These are phyloP conservation scores for Armadillidium nasatum DNA, from an alignment of 1,140 invertebrate genomes.

Conservation along the genomic window DNA sequence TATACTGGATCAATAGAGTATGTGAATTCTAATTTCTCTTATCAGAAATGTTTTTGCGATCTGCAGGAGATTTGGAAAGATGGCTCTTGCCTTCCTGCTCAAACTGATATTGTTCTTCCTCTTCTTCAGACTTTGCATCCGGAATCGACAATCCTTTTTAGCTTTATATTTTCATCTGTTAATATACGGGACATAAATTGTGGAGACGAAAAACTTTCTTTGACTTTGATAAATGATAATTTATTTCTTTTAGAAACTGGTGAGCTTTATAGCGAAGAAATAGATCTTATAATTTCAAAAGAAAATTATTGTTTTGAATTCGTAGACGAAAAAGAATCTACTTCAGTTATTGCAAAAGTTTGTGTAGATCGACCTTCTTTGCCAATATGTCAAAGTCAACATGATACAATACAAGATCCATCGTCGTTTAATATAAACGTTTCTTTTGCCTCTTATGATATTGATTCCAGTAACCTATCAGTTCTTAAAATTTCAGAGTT, in stretches of 20 bases:
- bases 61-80: background rate
- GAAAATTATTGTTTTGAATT: background rate
- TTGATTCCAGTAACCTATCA: background rate
- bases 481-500: background rate
- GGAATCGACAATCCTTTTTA: background rate
- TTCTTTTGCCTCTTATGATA: background rate
- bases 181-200: background rate
- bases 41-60: background rate
- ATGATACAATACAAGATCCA: background rate
- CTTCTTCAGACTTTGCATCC: background rate
- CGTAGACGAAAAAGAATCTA: background rate
- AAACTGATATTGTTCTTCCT: background rate
- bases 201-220: background rate
- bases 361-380: background rate
- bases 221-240: background rate
- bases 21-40: background rate
- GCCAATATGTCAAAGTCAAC: background rate
- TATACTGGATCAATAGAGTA: no score
- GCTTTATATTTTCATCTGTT: background rate
- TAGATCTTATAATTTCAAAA: background rate
- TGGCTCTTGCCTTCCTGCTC: background rate
- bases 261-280: slow-evolving; percentile 1
- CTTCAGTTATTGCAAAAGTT: background rate
- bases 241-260: background rate
- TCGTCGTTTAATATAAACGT: background rate